phyloP scores from a whole-genome alignment of 2,797 vertebrate species.

The Mormyrus hasselquistii region DNA sequence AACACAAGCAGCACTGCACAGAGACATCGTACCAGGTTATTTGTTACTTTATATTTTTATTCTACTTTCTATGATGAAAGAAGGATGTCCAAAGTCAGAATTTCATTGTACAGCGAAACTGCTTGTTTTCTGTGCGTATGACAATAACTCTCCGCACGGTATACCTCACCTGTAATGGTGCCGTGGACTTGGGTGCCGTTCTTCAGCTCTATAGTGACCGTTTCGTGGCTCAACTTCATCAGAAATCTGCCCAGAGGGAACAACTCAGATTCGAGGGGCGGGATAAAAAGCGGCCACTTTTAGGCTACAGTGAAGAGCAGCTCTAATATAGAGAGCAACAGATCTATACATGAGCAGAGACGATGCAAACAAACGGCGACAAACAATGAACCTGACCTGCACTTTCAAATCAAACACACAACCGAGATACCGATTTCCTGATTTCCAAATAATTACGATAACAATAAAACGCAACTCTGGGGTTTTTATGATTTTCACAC shows the following conservation, averaged over 20 bases:
- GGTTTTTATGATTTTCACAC: background rate
- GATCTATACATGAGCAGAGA: background rate
- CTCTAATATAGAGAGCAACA: background rate
- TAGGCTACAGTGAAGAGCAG: background rate
- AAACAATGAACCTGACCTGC: background rate
- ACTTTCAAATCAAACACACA: background rate
- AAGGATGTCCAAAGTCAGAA: background rate
- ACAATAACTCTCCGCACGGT: background rate
- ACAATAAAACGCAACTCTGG: background rate
- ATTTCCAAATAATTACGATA: background rate
- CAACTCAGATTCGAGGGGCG: background rate
- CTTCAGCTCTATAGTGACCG: constrained; percentile 95
- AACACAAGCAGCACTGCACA: background rate
- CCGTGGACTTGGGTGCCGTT: constrained; percentile 98
- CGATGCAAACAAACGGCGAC: background rate
- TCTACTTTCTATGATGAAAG: background rate
- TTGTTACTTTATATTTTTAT: background rate
- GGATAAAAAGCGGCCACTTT: background rate
- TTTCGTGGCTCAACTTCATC: constrained; percentile 99
- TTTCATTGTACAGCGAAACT: background rate
- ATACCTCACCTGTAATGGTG: constrained; percentile 83
- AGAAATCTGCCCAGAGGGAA: constrained; percentile 72
- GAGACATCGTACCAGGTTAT: background rate
- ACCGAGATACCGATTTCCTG: background rate
- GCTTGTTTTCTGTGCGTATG: background rate